Evolutionary conservation across 2,888 invertebrate genomes (phyloP).

Genomic region (Endotricha flammealis): DNA sequence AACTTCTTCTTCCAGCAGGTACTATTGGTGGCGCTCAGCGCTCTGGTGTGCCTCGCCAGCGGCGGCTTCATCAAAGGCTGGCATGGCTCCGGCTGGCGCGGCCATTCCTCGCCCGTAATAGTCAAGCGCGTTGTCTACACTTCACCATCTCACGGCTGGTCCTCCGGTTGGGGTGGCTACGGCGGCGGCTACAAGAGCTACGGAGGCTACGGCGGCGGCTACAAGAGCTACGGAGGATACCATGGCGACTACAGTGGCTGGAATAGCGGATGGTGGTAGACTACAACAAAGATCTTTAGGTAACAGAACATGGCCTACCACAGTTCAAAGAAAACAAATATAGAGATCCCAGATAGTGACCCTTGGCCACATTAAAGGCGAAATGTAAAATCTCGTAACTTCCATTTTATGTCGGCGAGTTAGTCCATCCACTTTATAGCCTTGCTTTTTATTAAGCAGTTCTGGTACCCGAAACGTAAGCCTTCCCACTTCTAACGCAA

Average conservation of each 20-base stretch:
- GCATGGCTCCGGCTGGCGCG: conserved; percentile 17
- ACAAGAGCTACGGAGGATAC: conserved; percentile 13
- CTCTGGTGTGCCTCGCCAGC: conserved; percentile 26
- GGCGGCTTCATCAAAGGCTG: conserved; percentile 40
- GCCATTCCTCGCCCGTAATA: conserved; percentile 20
- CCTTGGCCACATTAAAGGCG: no score
- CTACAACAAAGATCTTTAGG: neutral
- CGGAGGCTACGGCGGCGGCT: conserved; percentile 13
- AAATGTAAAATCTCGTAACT: no score
- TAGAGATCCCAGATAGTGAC: no score
- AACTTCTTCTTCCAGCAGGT: conserved; percentile 27
- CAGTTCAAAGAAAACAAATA: neutral
- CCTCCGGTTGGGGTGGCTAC: conserved; percentile 10
- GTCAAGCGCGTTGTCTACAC: conserved; percentile 16
- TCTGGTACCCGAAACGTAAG: no score
- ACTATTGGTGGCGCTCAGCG: conserved; percentile 30
- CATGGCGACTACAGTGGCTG: conserved; percentile 16
- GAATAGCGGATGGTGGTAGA: conserved; percentile 21
- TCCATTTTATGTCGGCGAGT: no score
- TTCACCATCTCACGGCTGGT: conserved; percentile 9
- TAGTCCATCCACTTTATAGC: no score
- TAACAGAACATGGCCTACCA: neutral
- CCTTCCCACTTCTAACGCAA: no score
- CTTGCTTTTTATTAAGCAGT: no score
- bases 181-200: conserved; percentile 14